These are phyloP conservation scores for Catharus fuscescens DNA, from an alignment of 2,113 vertebrate genomes.

Conservation along the genomic window DNA sequence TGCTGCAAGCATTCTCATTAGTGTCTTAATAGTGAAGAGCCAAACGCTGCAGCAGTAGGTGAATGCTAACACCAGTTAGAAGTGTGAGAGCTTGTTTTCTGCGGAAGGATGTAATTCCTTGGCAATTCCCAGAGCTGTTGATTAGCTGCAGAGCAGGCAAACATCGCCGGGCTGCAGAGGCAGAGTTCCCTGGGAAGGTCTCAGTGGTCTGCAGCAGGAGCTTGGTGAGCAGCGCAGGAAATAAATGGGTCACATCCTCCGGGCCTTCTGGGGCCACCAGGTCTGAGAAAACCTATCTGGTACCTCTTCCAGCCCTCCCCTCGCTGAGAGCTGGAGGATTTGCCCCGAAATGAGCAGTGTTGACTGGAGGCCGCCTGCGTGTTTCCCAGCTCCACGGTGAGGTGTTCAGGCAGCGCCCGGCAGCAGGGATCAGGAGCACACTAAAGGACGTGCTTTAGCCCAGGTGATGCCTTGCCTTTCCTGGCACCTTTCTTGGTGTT, in stretches of 20 bases:
- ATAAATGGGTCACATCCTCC: neutral
- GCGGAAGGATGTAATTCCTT: neutral
- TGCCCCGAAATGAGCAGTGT: neutral
- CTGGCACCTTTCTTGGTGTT: neutral
- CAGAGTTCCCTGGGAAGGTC: neutral
- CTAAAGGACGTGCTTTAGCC: neutral
- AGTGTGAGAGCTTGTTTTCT: neutral
- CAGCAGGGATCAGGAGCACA: neutral
- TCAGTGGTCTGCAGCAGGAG: neutral
- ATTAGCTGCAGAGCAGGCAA: neutral
- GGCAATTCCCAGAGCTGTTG: neutral
- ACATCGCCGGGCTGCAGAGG: accelerated
- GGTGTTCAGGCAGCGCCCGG: neutral
- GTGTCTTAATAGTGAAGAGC: neutral
- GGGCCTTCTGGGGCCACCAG: neutral
- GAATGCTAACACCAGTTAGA: neutral
- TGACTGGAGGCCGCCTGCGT: neutral
- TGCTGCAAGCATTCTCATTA: neutral
- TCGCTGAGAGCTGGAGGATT: neutral
- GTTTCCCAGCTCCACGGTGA: accelerated
- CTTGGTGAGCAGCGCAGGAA: neutral
- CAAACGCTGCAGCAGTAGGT: neutral
- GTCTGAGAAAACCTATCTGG: neutral
- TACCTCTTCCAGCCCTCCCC: neutral
- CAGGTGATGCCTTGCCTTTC: neutral